phyloP scores from a whole-genome alignment of 2,113 vertebrate species.

The Neolamprologus modestus region DNA sequence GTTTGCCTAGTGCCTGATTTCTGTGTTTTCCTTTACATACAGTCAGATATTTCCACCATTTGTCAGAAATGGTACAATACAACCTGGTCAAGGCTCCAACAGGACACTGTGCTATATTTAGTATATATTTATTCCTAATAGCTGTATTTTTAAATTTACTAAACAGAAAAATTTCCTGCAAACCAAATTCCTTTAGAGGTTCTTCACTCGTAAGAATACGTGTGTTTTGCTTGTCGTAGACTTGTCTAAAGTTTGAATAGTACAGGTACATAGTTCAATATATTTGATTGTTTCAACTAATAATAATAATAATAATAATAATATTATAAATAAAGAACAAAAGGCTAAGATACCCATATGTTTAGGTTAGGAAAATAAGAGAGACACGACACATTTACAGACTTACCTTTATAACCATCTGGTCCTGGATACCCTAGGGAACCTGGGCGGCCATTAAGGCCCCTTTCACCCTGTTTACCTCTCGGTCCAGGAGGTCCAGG shows the following conservation, averaged over 20 bases:
- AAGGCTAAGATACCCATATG: not conserved
- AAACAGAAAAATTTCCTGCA: not conserved
- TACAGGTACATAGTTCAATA: not conserved
- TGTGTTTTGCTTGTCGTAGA: not conserved
- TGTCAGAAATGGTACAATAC: not conserved
- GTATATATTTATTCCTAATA: not conserved
- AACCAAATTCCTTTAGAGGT: not conserved
- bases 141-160: not conserved
- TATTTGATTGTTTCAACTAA: not conserved
- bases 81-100: not conserved
- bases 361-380: not conserved
- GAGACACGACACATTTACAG: not conserved
- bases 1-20: not conserved
- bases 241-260: not conserved
- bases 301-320: not conserved
- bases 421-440: conserved; percentile 7
- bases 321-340: not conserved
- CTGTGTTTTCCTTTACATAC: not conserved
- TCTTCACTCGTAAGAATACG: not conserved
- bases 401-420: conserved; percentile 35
- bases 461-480: conserved; percentile 39
- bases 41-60: not conserved
- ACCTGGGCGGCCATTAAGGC: conserved; percentile 18
- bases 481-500: conserved; percentile 30
- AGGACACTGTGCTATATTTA: not conserved